Evolutionary conservation across 2,113 vertebrate species (phyloP).

Genomic region (Eulemur macaco): DNA sequence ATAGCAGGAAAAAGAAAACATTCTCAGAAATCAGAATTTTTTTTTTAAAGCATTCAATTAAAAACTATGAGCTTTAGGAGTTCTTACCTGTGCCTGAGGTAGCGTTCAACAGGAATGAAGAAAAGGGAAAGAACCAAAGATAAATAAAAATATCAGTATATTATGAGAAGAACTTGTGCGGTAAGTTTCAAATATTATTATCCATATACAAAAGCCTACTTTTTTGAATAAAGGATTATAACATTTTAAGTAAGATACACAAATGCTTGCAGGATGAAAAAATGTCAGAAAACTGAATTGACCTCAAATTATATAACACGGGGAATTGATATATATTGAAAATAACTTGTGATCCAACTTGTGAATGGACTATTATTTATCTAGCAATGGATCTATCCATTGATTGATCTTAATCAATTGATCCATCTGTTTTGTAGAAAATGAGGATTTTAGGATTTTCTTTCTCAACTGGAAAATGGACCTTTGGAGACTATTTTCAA

Average conservation of each 20-base stretch:
- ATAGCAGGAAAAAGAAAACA: not conserved
- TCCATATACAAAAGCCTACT: not conserved
- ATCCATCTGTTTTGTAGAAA: not conserved
- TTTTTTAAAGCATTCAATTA: not conserved
- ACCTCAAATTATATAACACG: not conserved
- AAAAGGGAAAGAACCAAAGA: slow-evolving; percentile 50
- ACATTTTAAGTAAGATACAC: not conserved
- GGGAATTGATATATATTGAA: not conserved
- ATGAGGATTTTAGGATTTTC: not conserved
- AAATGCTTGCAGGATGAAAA: not conserved
- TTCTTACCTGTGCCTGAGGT: slow-evolving; percentile 87
- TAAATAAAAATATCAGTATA: not conserved
- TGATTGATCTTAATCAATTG: not conserved
- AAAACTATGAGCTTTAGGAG: slow-evolving; percentile 20
- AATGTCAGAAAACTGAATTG: not conserved
- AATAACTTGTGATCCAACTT: not conserved
- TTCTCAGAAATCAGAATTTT: not conserved
- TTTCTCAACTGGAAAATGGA: not conserved
- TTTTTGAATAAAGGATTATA: not conserved
- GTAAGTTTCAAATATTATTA: not conserved
- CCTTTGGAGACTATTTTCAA: not conserved
- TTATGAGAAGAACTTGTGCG: not conserved
- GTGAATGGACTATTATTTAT: not conserved
- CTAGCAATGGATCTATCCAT: not conserved
- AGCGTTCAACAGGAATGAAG: slow-evolving; percentile 1